These are phyloP conservation scores for Acholoe squamosa DNA, from an alignment of 2,888 invertebrate genomes.

Conservation along the genomic window DNA sequence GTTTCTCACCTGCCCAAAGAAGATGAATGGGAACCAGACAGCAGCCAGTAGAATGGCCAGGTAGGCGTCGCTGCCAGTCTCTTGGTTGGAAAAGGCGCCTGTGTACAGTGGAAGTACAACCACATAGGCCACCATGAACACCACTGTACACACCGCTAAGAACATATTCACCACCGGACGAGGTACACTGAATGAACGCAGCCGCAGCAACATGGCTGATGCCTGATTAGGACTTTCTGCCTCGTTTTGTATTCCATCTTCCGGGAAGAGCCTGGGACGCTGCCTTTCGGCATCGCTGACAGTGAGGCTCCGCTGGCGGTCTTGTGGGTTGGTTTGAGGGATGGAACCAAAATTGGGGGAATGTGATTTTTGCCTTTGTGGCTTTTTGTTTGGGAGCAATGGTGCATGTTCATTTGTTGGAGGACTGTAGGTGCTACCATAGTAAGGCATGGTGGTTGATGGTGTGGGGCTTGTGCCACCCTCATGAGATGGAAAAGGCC, in stretches of 20 bases:
- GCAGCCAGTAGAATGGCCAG: constrained; percentile 37
- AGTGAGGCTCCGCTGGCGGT: not conserved
- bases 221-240: not conserved
- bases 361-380: not conserved
- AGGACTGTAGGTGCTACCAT: no score
- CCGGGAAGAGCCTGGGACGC: not conserved
- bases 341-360: not conserved
- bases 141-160: not conserved
- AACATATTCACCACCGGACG: not conserved
- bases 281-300: not conserved
- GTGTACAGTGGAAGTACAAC: constrained; percentile 8
- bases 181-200: not conserved
- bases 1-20: constrained; percentile 11
- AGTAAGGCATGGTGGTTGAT: no score
- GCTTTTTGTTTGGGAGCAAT: not conserved
- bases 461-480: no score
- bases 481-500: no score
- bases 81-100: constrained; percentile 18
- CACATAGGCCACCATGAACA: constrained; percentile 43
- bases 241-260: not conserved
- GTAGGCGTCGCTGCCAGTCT: constrained; percentile 41
- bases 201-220: not conserved
- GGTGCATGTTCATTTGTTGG: not conserved
- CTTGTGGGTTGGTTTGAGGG: not conserved
- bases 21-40: constrained; percentile 48